Base-by-base conservation (phyloP, 2,113 vertebrate species). In the Anoura caudifer region DNA sequence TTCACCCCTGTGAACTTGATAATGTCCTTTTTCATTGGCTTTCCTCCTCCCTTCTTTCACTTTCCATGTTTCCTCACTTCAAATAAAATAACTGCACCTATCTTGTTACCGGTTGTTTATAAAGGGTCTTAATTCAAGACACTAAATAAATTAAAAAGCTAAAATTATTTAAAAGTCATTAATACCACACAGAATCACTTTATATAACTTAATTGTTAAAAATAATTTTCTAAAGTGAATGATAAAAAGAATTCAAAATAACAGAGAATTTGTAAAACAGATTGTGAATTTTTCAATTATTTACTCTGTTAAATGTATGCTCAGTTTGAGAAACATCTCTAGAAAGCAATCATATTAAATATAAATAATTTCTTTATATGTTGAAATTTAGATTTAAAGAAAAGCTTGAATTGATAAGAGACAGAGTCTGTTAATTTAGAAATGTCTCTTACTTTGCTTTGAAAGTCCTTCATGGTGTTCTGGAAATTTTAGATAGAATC, bases 211-310 rank as follows among this genome's bases (percentile, higher is more conserved):
- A 50, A 63, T 81, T 75, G 1, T 85, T 95, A 5, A 63, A 94
- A 85, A 45, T 45, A 50, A 47, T 76, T 87, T 76, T 67, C 20
- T 84, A 77, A 92, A 75, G 84, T 63, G 20, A 38, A 61, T 91
- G 20, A 90, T 72, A 45, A 77, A 70, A 81, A 2, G n/a, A 81
- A 80, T 79, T 88, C 36, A 33, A 15, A 72, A 41, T 56, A 43
- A n/a, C 41, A 19, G 12, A 79, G 36, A 88, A 41, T 52, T 72
- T 75, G 4, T 47, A 9, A 17, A 54, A 87, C 2, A 73, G 1
- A 50, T 52, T 61, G 3, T 11, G 12, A 43, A 65, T 38, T 65
- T 82, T 96, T 72, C 61, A 33, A 47, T 86, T 77, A 73, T 65
- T 38, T 80, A 90, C 10, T 52, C 20, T 85, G 67, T 87, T 45